These are phyloP conservation scores for Maylandia zebra DNA, from an alignment of 2,113 vertebrate species.

Conservation along the genomic window DNA sequence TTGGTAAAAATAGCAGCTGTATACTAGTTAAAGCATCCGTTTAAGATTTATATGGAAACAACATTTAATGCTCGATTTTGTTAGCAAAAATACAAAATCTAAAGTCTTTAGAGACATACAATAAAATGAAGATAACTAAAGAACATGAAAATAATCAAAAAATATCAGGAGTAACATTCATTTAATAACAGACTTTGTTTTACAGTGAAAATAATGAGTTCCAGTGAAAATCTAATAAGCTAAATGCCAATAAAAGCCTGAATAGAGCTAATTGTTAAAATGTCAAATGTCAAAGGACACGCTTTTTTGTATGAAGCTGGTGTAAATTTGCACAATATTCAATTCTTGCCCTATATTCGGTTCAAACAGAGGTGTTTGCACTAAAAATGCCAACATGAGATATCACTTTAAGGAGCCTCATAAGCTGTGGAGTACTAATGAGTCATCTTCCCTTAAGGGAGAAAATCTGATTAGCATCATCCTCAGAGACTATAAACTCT, in stretches of 20 bases:
- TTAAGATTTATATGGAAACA: not conserved
- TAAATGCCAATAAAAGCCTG: not conserved
- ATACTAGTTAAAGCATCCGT: not conserved
- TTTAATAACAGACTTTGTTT: not conserved
- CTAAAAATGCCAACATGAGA: not conserved
- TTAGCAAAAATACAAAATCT: not conserved
- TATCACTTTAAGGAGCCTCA: constrained; percentile 34
- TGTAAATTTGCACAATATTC: not conserved
- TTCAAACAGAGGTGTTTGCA: not conserved
- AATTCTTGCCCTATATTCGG: not conserved
- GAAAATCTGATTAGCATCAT: constrained; percentile 48
- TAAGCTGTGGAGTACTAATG: constrained; percentile 23
- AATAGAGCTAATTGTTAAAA: not conserved
- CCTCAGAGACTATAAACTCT: constrained; percentile 29
- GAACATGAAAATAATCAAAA: not conserved
- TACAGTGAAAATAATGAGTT: not conserved
- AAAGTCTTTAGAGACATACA: not conserved
- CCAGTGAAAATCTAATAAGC: not conserved
- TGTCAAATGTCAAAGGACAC: not conserved
- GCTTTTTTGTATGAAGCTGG: not conserved
- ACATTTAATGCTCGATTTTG: not conserved
- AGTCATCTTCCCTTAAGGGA: constrained; percentile 40
- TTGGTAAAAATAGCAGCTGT: not conserved
- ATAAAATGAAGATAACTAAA: not conserved
- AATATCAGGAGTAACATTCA: not conserved